Evolutionary conservation across 2,797 vertebrate species (phyloP).

Genomic region (Brachymystax lenok): DNA sequence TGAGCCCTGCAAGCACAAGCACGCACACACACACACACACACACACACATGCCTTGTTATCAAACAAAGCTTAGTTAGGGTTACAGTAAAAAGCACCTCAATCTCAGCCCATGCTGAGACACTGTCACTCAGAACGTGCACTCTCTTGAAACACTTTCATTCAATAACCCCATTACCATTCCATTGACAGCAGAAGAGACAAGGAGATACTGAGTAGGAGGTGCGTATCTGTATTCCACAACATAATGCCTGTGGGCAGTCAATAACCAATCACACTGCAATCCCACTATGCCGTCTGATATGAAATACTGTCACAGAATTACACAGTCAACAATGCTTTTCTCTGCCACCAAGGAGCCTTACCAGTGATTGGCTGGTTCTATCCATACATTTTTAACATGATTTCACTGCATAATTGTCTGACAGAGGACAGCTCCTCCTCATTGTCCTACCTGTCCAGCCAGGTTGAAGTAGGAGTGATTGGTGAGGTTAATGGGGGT

Average conservation of each 20-base stretch:
- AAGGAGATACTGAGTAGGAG: neutral
- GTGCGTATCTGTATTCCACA: too few relatives aligned
- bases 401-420: neutral
- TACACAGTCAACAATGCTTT: neutral
- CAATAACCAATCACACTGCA: neutral
- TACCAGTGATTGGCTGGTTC: neutral
- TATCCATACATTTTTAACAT: too few relatives aligned
- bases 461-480: conserved; percentile 93
- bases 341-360: neutral
- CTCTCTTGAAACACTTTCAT: neutral
- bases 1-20: conserved; percentile 72
- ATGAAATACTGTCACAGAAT: neutral
- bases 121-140: neutral
- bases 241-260: neutral
- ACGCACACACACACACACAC: neutral
- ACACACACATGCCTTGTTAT: neutral
- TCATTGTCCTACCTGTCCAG: conserved; percentile 81
- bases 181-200: neutral
- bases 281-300: neutral
- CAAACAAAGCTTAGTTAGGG: neutral
- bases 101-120: neutral
- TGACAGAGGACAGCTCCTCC: neutral
- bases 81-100: conserved; percentile 6
- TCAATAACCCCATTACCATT: neutral
- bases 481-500: conserved; percentile 93